phyloP scores from a whole-genome alignment of 2,888 invertebrate species.

The Amblyteles armatorius region DNA sequence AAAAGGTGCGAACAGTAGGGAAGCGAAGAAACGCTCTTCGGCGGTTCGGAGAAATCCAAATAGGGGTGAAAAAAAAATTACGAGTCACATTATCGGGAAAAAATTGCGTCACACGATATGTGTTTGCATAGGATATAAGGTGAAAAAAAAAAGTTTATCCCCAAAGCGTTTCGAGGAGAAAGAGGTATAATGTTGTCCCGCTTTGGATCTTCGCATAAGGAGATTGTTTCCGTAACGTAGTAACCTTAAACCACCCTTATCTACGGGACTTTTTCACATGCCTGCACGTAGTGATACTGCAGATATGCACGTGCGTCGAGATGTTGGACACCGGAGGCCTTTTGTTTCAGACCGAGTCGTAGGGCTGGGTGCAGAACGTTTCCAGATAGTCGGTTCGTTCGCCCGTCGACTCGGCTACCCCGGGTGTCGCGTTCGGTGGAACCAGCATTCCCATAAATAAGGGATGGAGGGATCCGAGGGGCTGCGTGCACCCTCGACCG shows the following conservation, averaged over 20 bases:
- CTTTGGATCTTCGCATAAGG: constrained; percentile 24
- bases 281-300: constrained; percentile 27
- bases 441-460: constrained; percentile 77
- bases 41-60: constrained; percentile 8
- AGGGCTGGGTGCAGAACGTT: constrained; percentile 49
- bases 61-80: constrained; percentile 3
- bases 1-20: background rate
- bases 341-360: constrained; percentile 58
- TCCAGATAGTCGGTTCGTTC: constrained; percentile 55
- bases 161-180: constrained; percentile 24
- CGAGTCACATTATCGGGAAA: constrained; percentile 1
- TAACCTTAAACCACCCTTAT: constrained; percentile 64
- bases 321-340: constrained; percentile 22
- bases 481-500: constrained; percentile 64
- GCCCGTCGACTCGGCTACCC: constrained; percentile 54
- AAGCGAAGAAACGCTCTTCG: constrained; percentile 24
- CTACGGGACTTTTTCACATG: constrained; percentile 43
- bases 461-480: constrained; percentile 73
- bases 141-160: constrained; percentile 12
- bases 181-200: constrained; percentile 5
- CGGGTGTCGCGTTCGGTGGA: constrained; percentile 72
- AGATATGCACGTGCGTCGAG: constrained; percentile 38
- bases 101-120: constrained; percentile 26
- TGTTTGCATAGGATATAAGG: background rate
- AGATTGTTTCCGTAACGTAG: constrained; percentile 49